A percentile compares a stretch with the other conserved stretches of the same genome.
Conservation (phyloP, 1,140 invertebrate species). For the Latrodectus geometricus region DNA sequence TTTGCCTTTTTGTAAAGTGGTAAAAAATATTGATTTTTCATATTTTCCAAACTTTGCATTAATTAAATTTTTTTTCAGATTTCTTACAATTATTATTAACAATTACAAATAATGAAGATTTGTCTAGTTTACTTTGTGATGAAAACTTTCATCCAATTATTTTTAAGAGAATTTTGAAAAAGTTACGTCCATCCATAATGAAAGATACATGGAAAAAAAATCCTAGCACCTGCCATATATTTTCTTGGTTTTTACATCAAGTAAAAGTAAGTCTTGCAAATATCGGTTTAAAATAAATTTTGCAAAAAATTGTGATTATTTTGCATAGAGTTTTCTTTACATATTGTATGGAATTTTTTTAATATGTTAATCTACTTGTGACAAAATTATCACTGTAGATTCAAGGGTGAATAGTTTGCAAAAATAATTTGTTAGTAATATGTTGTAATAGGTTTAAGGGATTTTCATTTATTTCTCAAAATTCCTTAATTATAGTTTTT, state of each 20-base stretch:
- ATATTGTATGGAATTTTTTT: background rate
- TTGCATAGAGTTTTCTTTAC: background rate
- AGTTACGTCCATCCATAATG: slow-evolving; percentile 22
- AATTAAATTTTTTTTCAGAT: slow-evolving; percentile 14
- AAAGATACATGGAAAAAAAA: slow-evolving; percentile 40
- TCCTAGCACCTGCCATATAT: slow-evolving; percentile 43
- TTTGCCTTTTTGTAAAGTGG: background rate
- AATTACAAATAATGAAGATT: background rate
- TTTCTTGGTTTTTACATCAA: slow-evolving; percentile 24
- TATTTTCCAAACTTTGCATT: background rate
- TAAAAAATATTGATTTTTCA: background rate
- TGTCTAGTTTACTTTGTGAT: slow-evolving; percentile 37
- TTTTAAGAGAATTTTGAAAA: slow-evolving; percentile 37
- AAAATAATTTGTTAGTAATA: background rate
- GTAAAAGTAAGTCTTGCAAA: slow-evolving; percentile 34
- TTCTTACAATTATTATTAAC: slow-evolving; percentile 18
- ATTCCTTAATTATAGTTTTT: too few relatives aligned
- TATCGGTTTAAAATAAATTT: background rate
- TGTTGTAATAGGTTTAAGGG: background rate
- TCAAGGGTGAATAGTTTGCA: too few relatives aligned
- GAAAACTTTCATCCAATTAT: slow-evolving; percentile 36
- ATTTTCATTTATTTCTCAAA: too few relatives aligned
- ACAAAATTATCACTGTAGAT: too few relatives aligned
- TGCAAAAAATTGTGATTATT: background rate
- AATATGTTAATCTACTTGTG: too few relatives aligned